phyloP scores from a whole-genome alignment of 2,113 vertebrate species.

The Corythornis vintsioides region DNA sequence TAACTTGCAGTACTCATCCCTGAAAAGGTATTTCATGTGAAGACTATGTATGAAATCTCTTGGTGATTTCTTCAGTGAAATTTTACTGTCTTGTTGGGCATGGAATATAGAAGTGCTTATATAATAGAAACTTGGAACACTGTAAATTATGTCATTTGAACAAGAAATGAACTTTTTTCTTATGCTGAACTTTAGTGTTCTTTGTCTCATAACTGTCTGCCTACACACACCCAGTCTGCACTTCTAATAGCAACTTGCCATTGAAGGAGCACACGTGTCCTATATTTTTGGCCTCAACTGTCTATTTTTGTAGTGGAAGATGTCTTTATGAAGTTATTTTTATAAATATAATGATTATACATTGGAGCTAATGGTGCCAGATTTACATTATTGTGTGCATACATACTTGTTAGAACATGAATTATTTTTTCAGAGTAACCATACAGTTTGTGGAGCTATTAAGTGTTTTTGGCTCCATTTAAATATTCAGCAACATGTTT shows the following conservation, averaged over 20 bases:
- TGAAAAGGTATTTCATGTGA: slow-evolving; percentile 32
- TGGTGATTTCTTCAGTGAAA: slow-evolving; percentile 62
- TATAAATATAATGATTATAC: slow-evolving; percentile 46
- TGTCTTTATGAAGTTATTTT: slow-evolving; percentile 26
- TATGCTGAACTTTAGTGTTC: slow-evolving; percentile 53
- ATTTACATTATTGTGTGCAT: not conserved
- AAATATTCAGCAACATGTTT: not conserved
- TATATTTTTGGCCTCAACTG: slow-evolving; percentile 43
- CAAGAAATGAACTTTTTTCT: slow-evolving; percentile 67
- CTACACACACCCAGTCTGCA: slow-evolving; percentile 19
- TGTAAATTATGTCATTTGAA: slow-evolving; percentile 66
- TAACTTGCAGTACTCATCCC: not conserved
- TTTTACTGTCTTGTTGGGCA: slow-evolving; percentile 59
- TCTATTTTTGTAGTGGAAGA: slow-evolving; percentile 47
- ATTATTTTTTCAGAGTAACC: not conserved
- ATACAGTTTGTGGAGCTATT: not conserved
- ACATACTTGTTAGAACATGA: slow-evolving; percentile 2
- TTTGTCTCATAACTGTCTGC: slow-evolving; percentile 32
- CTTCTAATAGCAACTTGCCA: slow-evolving; percentile 21
- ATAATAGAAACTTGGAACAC: slow-evolving; percentile 69
- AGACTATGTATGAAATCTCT: slow-evolving; percentile 46
- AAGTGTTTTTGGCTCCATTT: not conserved
- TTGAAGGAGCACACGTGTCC: not conserved
- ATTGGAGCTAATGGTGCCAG: not conserved
- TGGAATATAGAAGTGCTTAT: slow-evolving; percentile 59